Conservation (phyloP, 2,797 vertebrate species). For the Scarus forsteni region DNA sequence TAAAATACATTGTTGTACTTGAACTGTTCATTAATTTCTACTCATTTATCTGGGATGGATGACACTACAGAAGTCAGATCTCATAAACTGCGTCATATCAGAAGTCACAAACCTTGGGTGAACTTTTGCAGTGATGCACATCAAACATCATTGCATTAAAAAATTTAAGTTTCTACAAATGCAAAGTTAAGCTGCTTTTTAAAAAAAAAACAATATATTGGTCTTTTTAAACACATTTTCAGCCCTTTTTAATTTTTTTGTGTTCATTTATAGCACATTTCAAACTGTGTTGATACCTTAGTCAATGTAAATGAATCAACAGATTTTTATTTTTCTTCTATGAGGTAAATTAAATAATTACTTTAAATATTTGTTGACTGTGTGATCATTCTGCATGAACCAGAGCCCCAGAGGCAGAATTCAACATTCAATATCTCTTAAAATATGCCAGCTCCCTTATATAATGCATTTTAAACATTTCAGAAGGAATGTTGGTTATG, state of each 20-base stretch:
- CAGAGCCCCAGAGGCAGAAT: not conserved
- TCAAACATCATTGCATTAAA: not conserved
- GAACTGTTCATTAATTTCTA: slow-evolving; percentile 7
- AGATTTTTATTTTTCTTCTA: slow-evolving; percentile 28
- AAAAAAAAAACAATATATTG: not conserved
- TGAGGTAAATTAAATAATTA: slow-evolving; percentile 2
- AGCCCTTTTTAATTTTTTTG: not conserved
- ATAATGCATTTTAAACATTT: too few relatives aligned
- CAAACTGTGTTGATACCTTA: slow-evolving; percentile 13
- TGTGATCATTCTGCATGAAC: not conserved
- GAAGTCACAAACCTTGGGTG: not conserved
- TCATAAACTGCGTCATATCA: not conserved
- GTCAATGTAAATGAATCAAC: slow-evolving; percentile 34
- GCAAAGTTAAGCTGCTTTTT: not conserved
- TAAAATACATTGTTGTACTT: slow-evolving; percentile 14
- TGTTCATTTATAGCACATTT: slow-evolving; percentile 14
- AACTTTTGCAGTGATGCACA: not conserved
- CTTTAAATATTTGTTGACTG: not conserved
- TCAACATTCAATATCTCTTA: too few relatives aligned
- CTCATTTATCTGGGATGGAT: not conserved
- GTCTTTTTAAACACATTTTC: slow-evolving; percentile 3
- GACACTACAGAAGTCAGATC: not conserved
- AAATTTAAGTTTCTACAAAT: not conserved
- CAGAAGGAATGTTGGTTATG: too few relatives aligned
- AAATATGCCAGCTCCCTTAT: not conserved